phyloP scores from a whole-genome alignment of 2,113 vertebrate genomes.

The Ptychochromis oligacanthus region DNA sequence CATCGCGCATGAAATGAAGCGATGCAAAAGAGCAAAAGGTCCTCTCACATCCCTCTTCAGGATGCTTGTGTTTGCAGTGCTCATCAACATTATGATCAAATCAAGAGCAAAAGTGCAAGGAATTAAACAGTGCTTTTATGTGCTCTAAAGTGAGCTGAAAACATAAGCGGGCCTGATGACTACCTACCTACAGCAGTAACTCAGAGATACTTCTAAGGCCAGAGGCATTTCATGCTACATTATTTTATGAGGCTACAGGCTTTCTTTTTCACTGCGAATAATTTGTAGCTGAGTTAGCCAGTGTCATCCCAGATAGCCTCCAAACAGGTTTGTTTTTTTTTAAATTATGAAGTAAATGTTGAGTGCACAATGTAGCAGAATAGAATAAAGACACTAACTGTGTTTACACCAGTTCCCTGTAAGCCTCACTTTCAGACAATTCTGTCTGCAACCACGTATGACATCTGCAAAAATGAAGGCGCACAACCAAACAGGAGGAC shows the following conservation, averaged over 20 bases:
- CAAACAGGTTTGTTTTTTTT: not conserved
- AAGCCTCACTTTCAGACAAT: not conserved
- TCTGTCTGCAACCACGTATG: not conserved
- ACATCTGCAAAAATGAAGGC: not conserved
- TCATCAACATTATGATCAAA: constrained; percentile 32
- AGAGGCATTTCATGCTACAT: not conserved
- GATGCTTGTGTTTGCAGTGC: constrained; percentile 6
- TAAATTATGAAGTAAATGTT: not conserved
- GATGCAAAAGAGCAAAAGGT: constrained; percentile 35
- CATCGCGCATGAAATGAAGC: constrained; percentile 23
- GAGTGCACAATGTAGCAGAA: not conserved
- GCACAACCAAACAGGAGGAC: not conserved
- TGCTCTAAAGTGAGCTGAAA: not conserved
- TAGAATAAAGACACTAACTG: not conserved
- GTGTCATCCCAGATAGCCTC: not conserved
- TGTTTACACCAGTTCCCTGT: not conserved
- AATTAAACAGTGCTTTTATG: not conserved
- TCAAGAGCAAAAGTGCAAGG: not conserved
- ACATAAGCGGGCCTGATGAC: not conserved
- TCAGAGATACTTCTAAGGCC: not conserved
- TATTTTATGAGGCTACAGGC: not conserved
- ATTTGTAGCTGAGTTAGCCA: not conserved
- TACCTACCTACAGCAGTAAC: not conserved
- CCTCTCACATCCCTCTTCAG: constrained; percentile 17
- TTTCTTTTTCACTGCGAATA: not conserved